Evolutionary conservation across 2,113 vertebrate species (phyloP).

Genomic region (Microtus ochrogaster): DNA sequence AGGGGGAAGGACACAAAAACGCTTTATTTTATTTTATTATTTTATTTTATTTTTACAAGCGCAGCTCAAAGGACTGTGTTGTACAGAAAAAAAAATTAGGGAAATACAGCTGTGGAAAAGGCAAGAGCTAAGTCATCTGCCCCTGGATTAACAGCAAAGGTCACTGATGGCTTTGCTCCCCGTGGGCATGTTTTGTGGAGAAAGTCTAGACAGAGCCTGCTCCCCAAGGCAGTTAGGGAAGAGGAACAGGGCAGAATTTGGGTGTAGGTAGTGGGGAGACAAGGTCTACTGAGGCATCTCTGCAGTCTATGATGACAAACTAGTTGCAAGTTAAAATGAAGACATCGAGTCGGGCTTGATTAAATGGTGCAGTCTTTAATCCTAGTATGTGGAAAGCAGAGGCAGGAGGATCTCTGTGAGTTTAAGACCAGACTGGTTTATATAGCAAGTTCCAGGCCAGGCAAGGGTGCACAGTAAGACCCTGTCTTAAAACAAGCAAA

Average conservation of each 20-base stretch:
- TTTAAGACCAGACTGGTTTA: no score
- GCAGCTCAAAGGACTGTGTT: background rate
- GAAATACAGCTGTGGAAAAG: background rate
- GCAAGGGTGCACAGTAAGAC: no score
- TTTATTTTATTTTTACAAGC: background rate
- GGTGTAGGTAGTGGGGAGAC: background rate
- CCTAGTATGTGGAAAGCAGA: background rate
- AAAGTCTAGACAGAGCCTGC: background rate
- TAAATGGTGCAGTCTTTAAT: background rate
- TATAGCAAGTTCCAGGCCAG: background rate
- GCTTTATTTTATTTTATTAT: background rate
- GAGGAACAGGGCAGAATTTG: background rate
- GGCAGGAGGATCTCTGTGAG: background rate
- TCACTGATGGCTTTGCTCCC: background rate
- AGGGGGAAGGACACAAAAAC: background rate
- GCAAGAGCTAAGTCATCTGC: background rate
- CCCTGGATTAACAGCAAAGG: background rate
- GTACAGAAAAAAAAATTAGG: background rate
- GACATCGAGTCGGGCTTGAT: background rate
- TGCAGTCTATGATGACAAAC: background rate
- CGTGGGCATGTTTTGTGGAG: background rate
- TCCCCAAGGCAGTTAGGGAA: background rate
- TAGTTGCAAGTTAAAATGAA: slow-evolving; percentile 28
- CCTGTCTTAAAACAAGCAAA: background rate
- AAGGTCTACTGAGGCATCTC: background rate